Base-by-base conservation (phyloP, 2,797 vertebrate genomes). In the Craterocephalus amniculus region DNA sequence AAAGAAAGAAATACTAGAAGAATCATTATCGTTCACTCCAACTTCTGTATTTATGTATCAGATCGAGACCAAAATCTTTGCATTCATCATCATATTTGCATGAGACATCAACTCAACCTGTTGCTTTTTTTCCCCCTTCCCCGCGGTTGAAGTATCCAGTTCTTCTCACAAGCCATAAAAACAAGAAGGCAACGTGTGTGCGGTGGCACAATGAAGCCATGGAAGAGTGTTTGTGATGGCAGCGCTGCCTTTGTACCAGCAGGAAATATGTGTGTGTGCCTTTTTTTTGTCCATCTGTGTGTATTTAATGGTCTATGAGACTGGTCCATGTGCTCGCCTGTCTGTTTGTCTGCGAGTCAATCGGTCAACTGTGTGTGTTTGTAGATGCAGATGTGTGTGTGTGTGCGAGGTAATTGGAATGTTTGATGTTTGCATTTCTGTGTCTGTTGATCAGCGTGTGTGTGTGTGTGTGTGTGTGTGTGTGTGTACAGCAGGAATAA, bases 401-500 rank as follows among this genome's bases (percentile, higher is more conserved):
- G 22, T 64, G 74, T 77, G 49, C 43, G 10, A 57, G 59, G 79
- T 84, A 79, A 84, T 77, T 81, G 63, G 83, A 75, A 81, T 80
- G 54, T 77, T 79, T 81, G 55, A 76, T 85, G 71, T 76, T 83
- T 85, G 69, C 40, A 67, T 86, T 80, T 84, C 54, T 80, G 60
- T 63, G 69, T 70, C 63, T 75, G 78, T 83, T 86, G 74, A 78
- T 85, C 58, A 24, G 16, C 64, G 59, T 31, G 54, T 67, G 59
- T 31, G 54, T 63, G 62, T 40, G 67, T 63, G 70, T 58, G 81
- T 61, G 64, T 63, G 75, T 69, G 61, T 63, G 57, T 74, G 45
- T 85, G 77, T 87, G 84, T 76, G 79, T 88, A 88, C 83, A 89
- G 81, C 72, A 82, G 72, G 78, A 90, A 94, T 94, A 93, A 94